These are phyloP conservation scores for Trichosurus vulpecula DNA, from an alignment of 2,797 vertebrate genomes.

Conservation along the genomic window DNA sequence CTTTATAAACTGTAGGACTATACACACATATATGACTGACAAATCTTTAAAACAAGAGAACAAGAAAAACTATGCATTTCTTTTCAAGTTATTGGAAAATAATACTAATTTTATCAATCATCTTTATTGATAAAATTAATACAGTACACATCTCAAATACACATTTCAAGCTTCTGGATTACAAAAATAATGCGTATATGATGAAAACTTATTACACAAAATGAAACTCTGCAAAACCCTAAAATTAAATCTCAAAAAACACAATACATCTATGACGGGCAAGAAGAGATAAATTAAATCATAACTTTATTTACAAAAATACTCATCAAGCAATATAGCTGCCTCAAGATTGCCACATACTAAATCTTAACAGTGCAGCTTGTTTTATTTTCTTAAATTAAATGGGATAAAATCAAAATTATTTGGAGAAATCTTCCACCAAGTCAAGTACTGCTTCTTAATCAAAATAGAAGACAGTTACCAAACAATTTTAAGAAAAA, in stretches of 20 bases:
- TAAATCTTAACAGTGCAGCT: conserved; percentile 49
- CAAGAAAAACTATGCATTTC: background rate
- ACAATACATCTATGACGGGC: conserved; percentile 61
- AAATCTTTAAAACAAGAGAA: background rate
- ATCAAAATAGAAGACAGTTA: conserved; percentile 31
- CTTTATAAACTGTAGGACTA: background rate
- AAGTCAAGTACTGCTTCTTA: conserved; percentile 49
- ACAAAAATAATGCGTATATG: conserved; percentile 80
- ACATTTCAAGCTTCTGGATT: conserved; percentile 78
- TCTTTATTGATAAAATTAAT: conserved; percentile 87
- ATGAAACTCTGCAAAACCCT: conserved; percentile 78
- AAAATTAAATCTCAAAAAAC: conserved; percentile 67
- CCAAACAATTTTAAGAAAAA: conserved; percentile 63
- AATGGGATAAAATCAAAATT: conserved; percentile 47
- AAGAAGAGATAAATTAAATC: conserved; percentile 81
- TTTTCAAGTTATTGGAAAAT: conserved; percentile 54
- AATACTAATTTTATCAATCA: conserved; percentile 67
- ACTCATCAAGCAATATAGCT: conserved; percentile 83
- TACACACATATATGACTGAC: background rate
- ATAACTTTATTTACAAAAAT: conserved; percentile 83
- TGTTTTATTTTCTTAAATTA: conserved; percentile 38
- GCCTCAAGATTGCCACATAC: conserved; percentile 76
- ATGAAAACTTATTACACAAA: conserved; percentile 78
- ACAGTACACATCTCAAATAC: conserved; percentile 78
- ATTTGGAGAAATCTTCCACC: conserved; percentile 39